Percentiles rank a stretch among this genome's conserved stretches.
Conservation (phyloP, 2,888 invertebrate genomes). For the Tiphia femorata region DNA sequence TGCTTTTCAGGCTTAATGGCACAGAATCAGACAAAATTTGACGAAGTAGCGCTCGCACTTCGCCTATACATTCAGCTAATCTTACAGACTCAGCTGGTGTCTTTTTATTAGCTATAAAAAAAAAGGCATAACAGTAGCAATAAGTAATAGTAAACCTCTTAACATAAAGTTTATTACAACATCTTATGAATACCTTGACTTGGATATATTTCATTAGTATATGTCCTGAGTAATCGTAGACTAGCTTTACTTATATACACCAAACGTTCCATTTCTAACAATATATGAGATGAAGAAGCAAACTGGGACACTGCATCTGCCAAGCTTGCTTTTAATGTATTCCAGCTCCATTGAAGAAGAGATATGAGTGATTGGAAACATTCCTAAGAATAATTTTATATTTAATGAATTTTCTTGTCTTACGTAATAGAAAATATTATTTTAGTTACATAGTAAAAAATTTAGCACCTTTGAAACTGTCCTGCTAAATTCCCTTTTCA, state of each 20-base stretch:
- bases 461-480: constrained; percentile 87
- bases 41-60: constrained; percentile 84
- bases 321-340: constrained; percentile 81
- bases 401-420: neutral
- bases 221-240: constrained; percentile 84
- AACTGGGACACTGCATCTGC: constrained; percentile 72
- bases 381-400: constrained; percentile 64
- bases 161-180: too few relatives aligned
- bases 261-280: constrained; percentile 82
- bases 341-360: constrained; percentile 94
- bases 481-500: constrained; percentile 88
- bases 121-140: constrained; percentile 2
- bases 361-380: constrained; percentile 88
- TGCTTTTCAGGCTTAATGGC: constrained; percentile 65
- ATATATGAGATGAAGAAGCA: constrained; percentile 69
- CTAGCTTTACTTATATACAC: constrained; percentile 90
- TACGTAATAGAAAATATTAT: neutral
- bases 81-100: constrained; percentile 79
- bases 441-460: neutral
- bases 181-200: constrained; percentile 71
- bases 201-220: constrained; percentile 93
- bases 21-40: constrained; percentile 84
- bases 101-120: constrained; percentile 63
- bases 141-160: too few relatives aligned
- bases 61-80: constrained; percentile 88